Evolutionary conservation across 1,140 invertebrate genomes (phyloP).

Genomic region (Diachasmimorpha longicaudata): DNA sequence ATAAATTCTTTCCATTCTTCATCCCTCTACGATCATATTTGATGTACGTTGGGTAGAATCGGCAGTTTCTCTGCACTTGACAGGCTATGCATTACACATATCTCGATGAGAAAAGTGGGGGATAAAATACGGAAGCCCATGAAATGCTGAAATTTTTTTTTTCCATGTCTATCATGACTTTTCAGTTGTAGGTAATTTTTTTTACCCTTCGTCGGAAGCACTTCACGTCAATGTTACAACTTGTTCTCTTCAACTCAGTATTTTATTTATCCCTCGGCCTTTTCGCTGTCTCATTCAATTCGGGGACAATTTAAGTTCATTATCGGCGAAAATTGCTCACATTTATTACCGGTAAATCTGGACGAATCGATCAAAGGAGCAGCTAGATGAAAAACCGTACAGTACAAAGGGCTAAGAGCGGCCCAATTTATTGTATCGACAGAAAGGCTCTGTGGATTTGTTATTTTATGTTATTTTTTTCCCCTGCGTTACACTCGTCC

Average conservation of each 20-base stretch:
- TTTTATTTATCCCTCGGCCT: too few species aligned
- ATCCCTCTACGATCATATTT: not conserved
- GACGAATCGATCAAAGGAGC: not conserved
- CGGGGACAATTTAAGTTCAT: not conserved
- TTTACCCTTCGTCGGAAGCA: too few species aligned
- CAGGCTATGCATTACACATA: not conserved
- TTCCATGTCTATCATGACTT: too few species aligned
- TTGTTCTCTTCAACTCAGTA: too few species aligned
- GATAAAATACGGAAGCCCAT: not conserved
- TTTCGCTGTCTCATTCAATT: too few species aligned
- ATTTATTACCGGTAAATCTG: not conserved
- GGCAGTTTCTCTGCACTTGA: not conserved
- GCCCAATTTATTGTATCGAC: not conserved
- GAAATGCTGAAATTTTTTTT: not conserved
- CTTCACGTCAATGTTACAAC: too few species aligned
- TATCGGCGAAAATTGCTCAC: not conserved
- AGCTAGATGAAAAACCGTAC: not conserved
- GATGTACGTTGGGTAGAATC: not conserved
- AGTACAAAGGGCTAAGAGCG: not conserved
- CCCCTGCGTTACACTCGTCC: not conserved
- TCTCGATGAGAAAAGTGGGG: not conserved
- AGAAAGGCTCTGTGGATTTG: not conserved
- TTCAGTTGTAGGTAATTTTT: too few species aligned
- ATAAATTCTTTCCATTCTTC: not conserved
- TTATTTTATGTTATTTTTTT: conserved; percentile 1